phyloP scores from a whole-genome alignment of 2,888 invertebrate species.

The Oithona nana region DNA sequence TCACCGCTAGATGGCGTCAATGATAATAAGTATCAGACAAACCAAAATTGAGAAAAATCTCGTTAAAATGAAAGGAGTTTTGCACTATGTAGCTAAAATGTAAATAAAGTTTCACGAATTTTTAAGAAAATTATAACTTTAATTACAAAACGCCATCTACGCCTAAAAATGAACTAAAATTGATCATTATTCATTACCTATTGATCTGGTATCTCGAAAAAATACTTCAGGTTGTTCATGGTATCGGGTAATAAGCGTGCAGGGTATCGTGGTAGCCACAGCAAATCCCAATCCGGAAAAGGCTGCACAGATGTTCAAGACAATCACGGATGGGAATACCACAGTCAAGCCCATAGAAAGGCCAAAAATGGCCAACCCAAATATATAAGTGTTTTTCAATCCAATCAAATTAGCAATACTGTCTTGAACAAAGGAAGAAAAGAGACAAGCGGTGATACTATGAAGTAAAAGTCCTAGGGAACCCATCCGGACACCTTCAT shows the following conservation, averaged over 20 bases:
- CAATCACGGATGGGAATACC: slow-evolving; percentile 21
- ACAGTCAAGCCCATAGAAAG: slow-evolving; percentile 23
- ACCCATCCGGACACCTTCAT: slow-evolving; percentile 25
- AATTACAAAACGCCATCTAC: too few relatives aligned
- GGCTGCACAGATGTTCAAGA: slow-evolving; percentile 24
- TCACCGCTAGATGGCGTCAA: too few relatives aligned
- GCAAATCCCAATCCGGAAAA: slow-evolving; percentile 25
- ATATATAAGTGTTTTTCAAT: slow-evolving; percentile 22
- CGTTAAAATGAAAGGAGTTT: too few relatives aligned
- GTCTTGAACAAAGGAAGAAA: slow-evolving; percentile 24
- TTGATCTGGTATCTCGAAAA: neutral
- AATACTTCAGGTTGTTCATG: slow-evolving; percentile 23
- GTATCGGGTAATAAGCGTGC: slow-evolving; percentile 24
- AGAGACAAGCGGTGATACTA: slow-evolving; percentile 24
- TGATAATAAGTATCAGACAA: too few relatives aligned
- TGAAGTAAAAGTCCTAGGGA: slow-evolving; percentile 25
- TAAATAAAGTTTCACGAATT: too few relatives aligned
- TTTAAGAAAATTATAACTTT: too few relatives aligned
- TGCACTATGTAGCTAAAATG: too few relatives aligned
- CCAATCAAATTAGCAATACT: slow-evolving; percentile 22
- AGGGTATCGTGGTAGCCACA: slow-evolving; percentile 24
- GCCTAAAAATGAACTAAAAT: neutral
- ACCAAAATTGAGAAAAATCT: too few relatives aligned
- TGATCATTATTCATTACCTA: neutral
- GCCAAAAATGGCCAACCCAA: slow-evolving; percentile 24